phyloP scores from a whole-genome alignment of 2,113 vertebrate genomes.

The Galbula dea region DNA sequence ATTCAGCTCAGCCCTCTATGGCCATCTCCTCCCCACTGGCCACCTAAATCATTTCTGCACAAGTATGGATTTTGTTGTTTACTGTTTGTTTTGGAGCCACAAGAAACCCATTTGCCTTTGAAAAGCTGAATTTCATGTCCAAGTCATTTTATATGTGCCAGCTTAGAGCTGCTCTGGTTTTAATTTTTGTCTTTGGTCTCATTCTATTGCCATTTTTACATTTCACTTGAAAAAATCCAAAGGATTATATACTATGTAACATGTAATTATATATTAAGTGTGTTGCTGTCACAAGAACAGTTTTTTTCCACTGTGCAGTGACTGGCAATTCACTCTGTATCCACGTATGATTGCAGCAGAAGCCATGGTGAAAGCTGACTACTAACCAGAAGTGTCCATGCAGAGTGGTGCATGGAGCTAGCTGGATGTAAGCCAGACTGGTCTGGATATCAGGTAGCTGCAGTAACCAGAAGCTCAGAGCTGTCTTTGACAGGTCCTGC shows the following conservation, averaged over 20 bases:
- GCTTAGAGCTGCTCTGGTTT: not conserved
- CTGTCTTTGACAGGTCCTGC: not conserved
- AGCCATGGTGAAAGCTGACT: not conserved
- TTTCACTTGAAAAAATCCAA: not conserved
- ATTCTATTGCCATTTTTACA: not conserved
- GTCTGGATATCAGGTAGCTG: not conserved
- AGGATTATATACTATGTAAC: not conserved
- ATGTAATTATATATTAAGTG: not conserved
- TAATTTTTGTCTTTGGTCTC: not conserved
- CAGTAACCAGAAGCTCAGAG: not conserved
- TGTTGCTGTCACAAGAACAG: not conserved
- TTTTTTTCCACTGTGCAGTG: not conserved
- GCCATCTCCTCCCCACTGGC: not conserved
- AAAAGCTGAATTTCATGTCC: not conserved
- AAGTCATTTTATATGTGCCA: not conserved
- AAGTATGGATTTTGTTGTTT: not conserved
- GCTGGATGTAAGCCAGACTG: not conserved
- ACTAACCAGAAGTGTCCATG: not conserved
- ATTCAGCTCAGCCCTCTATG: not conserved
- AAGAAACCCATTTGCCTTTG: not conserved
- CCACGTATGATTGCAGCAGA: not conserved
- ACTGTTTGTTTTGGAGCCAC: not conserved
- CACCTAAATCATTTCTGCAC: not conserved
- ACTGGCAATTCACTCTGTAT: not conserved
- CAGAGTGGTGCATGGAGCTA: not conserved